phyloP scores from a whole-genome alignment of 2,113 vertebrate genomes.

The Climacteris rufus region DNA sequence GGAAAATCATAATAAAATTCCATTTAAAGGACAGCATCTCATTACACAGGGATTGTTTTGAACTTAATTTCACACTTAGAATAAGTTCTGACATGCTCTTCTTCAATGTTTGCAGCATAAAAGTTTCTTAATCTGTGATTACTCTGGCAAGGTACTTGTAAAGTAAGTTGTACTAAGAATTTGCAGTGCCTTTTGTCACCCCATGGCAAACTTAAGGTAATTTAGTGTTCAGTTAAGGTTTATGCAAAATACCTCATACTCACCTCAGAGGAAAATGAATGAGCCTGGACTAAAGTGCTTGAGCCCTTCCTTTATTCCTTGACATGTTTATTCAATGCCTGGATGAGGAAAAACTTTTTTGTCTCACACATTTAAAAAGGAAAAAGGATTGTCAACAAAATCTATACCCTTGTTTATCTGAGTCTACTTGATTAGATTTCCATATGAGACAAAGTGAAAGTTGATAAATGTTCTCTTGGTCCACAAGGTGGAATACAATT shows the following conservation, averaged over 20 bases:
- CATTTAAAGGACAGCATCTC: background rate
- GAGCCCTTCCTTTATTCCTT: background rate
- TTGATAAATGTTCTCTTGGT: background rate
- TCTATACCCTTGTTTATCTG: background rate
- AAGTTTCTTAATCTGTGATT: background rate
- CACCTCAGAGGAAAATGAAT: background rate
- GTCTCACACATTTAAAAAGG: background rate
- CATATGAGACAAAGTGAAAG: background rate
- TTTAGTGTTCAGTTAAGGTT: background rate
- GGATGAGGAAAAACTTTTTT: background rate
- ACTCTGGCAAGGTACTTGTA: background rate
- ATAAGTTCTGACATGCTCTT: background rate
- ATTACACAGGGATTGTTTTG: background rate
- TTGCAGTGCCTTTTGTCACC: background rate
- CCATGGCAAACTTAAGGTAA: background rate
- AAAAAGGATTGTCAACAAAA: background rate
- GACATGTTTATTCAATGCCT: background rate
- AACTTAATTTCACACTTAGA: background rate
- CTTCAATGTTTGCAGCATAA: background rate
- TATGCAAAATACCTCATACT: background rate
- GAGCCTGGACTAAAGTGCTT: background rate
- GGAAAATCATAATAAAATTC: background rate
- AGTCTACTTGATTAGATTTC: background rate
- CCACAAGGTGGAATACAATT: constrained; percentile 27
- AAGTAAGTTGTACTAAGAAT: background rate